Evolutionary conservation across 2,888 invertebrate genomes (phyloP).

Genomic region (Onthophagus sagittarius): DNA sequence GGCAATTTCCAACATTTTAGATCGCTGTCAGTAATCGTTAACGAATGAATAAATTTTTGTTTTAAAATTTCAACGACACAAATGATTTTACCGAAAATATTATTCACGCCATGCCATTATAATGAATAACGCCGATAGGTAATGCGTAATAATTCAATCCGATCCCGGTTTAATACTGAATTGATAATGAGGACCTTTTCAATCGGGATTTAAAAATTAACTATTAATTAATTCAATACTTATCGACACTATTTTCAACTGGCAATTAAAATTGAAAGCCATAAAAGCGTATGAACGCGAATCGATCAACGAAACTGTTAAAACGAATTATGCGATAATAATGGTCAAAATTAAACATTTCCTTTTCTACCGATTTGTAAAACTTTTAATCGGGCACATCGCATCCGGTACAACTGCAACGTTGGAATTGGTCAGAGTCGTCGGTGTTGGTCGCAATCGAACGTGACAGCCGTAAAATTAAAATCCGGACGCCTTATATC

Average conservation of each 20-base stretch:
- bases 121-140: not conserved
- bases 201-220: not conserved
- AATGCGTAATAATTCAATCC: not conserved
- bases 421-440: not conserved
- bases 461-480: slow-evolving; percentile 45
- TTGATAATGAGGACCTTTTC: not conserved
- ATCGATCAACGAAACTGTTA: too few species aligned
- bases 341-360: too few species aligned
- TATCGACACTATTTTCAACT: not conserved
- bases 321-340: too few species aligned
- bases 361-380: too few species aligned
- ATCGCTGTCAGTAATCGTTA: too few species aligned
- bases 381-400: not conserved
- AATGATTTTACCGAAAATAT: not conserved
- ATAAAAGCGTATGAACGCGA: too few species aligned
- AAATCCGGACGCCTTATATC: slow-evolving; percentile 40
- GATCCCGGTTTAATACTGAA: not conserved
- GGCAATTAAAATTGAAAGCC: too few species aligned
- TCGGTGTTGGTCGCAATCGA: slow-evolving; percentile 31
- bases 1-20: too few species aligned
- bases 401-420: not conserved
- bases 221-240: not conserved
- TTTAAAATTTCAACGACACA: not conserved
- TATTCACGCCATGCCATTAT: not conserved
- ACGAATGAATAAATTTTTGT: too few species aligned